Evolutionary conservation across 2,797 vertebrate genomes (phyloP), one percentile per base, ranked within the genome.

Genomic region (Notoglanidium macrostoma): DNA sequence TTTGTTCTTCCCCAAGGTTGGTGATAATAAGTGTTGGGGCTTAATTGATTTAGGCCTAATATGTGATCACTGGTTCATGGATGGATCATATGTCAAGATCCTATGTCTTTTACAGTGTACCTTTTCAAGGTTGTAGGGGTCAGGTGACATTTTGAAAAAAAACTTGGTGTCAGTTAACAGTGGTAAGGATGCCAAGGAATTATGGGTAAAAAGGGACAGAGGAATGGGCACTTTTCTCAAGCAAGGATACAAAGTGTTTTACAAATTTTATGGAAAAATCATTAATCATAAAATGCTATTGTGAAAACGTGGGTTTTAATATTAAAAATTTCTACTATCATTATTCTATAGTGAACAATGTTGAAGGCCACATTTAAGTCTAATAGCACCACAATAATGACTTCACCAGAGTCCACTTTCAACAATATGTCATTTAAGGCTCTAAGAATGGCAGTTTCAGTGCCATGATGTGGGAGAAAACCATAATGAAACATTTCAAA

Each of bases 1-100:
- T 78, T 87, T 87, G 88, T 84, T 81, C 32, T 84, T 86, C 59
- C 29, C 85, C 77, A 83, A 81, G 61, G 84, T 89, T 83, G 88
- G 14, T 46, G 61, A 90, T 87, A 81, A 86, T 61, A 87, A 84
- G 68, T 80, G 67, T 29, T 76, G 35, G 55, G 1, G 55, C 63
- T 86, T 21, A 78, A 61, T 68, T 72, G 68, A 87, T 87, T 79
- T 70, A 26, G 40, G n/a, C 11, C 70, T 84, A 76, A 67, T 21
- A 17, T 70, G 35, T 77, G 29, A 76, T 68, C 44, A 2, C 17
- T 77, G 61, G 59, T 82, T 82, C n/a, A 67, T 51, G 17, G 9
- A 82, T 85, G 46, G 11, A 68, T 77, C 73, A 81, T 40, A 73
- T 57, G 14, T 54, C 32, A 86, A 44, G 17, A 63, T 68, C 14